Conservation (phyloP, 1,140 invertebrate genomes). For the Rhynchophorus ferrugineus region DNA sequence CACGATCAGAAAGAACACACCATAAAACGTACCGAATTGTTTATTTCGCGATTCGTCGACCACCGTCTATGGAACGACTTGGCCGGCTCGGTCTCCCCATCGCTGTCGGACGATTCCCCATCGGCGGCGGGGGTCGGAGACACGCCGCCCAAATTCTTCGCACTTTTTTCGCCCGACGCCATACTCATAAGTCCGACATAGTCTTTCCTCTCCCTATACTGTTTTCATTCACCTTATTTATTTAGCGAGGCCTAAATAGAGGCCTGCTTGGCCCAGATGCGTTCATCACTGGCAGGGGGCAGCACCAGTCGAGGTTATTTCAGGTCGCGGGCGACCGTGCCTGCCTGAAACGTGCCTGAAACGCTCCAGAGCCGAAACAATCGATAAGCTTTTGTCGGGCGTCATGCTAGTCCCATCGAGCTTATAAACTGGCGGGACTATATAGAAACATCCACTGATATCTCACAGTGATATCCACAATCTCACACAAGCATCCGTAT, state of each 20-base stretch:
- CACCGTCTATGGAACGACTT: slow-evolving; percentile 57
- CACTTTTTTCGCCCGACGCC: slow-evolving; percentile 32
- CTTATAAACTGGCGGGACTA: no score
- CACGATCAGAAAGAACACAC: slow-evolving; percentile 8
- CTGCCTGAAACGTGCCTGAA: background rate
- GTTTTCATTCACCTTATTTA: slow-evolving; percentile 24
- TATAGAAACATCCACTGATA: no score
- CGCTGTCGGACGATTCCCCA: slow-evolving; percentile 58
- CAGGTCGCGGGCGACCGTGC: slow-evolving; percentile 6
- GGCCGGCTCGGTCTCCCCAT: slow-evolving; percentile 58
- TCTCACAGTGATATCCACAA: no score
- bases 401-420: no score
- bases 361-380: no score
- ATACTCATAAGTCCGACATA: slow-evolving; percentile 14
- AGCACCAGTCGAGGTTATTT: slow-evolving; percentile 12
- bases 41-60: slow-evolving; percentile 57
- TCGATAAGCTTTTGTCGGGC: no score
- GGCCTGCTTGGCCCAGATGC: slow-evolving; percentile 8
- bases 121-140: slow-evolving; percentile 31
- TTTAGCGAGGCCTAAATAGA: slow-evolving; percentile 19
- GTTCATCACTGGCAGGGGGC: slow-evolving; percentile 15
- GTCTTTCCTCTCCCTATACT: slow-evolving; percentile 22
- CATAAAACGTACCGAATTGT: slow-evolving; percentile 49
- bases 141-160: slow-evolving; percentile 31
- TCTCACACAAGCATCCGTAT: no score